Base-by-base conservation (phyloP, 2,113 vertebrate genomes). In the Elachura formosa region DNA sequence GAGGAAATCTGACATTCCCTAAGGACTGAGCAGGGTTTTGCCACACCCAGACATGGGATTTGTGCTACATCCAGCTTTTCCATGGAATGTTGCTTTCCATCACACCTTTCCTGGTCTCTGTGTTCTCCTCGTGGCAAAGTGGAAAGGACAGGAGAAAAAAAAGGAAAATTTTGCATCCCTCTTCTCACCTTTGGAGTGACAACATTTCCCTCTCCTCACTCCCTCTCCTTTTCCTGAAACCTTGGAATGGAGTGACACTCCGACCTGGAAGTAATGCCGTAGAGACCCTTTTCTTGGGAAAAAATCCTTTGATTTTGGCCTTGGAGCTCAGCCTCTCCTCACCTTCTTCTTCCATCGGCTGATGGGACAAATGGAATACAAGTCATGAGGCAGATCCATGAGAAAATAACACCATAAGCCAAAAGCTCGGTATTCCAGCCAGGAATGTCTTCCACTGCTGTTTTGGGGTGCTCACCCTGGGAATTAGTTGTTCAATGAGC, bases 251-350 rank as follows among this genome's bases (percentile, higher is more conserved):
- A 34, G 45, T 3, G n/a, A 63, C 62, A 33, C 24, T 61, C 45
- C 0, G 0, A 45, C 25, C 68, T 84, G 87, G 73, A 84, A 87
- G 45, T 9, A 56, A 25, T 0, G 0, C 23, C 59, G 40, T 0
- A 2, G 68, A 80, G n/a, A 73, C 14, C n/a, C 12, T 15, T 62
- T 77, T 55, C 81, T 48, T 14, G n/a, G 16, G 20, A 88, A 61
- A 2, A 25, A 71, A 45, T 74, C 69, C 74, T 85, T 87, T 33
- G 63, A 76, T 83, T 85, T 83, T 51, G n/a, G 16, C 45, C 36
- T 34, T 43, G n/a, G 23, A 26, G 5, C 58, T 54, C 4, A 12
- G 40, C 51, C 38, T 45, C 33, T 75, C 34, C 54, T 79, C 46
- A 2, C 25, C 61, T 79, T 26, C 33, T 15, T 49, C 77, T 90